A percentile compares a stretch with the other conserved stretches of the same genome.
phyloP scores from a whole-genome alignment of 2,888 invertebrate species.

The Microplitis deprimator region DNA sequence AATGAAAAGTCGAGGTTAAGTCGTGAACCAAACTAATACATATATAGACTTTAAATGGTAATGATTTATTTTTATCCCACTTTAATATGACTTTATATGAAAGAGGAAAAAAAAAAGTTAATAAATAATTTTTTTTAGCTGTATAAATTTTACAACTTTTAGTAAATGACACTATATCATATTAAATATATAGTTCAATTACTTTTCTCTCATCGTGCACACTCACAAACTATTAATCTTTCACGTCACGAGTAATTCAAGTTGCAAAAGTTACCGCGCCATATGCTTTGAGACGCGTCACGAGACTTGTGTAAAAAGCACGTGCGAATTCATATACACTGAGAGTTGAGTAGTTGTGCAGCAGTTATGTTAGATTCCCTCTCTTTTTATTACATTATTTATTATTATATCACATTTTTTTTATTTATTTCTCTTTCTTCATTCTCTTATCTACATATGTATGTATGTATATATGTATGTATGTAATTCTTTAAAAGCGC shows the following conservation, averaged over 20 bases:
- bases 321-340: conserved; percentile 44
- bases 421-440: background rate
- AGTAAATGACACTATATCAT: conserved; percentile 4
- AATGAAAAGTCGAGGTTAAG: conserved; percentile 38
- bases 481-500: conserved; percentile 3
- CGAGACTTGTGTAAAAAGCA: conserved; percentile 40
- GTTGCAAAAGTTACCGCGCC: conserved; percentile 11
- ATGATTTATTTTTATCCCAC: conserved; percentile 12
- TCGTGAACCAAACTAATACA: conserved; percentile 24
- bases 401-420: background rate
- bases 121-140: too few species aligned
- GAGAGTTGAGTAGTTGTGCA: conserved; percentile 11
- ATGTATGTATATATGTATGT: background rate
- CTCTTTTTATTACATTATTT: conserved; percentile 27
- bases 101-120: too few species aligned
- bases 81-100: background rate
- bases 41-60: conserved; percentile 34
- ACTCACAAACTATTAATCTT: background rate
- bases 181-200: conserved; percentile 1
- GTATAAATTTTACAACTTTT: background rate
- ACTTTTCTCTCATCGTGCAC: background rate
- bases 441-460: background rate
- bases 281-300: conserved; percentile 20
- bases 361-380: conserved; percentile 33
- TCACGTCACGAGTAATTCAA: background rate